Evolutionary conservation across 2,888 invertebrate species (phyloP).

Genomic region (Ophion slaviceki): DNA sequence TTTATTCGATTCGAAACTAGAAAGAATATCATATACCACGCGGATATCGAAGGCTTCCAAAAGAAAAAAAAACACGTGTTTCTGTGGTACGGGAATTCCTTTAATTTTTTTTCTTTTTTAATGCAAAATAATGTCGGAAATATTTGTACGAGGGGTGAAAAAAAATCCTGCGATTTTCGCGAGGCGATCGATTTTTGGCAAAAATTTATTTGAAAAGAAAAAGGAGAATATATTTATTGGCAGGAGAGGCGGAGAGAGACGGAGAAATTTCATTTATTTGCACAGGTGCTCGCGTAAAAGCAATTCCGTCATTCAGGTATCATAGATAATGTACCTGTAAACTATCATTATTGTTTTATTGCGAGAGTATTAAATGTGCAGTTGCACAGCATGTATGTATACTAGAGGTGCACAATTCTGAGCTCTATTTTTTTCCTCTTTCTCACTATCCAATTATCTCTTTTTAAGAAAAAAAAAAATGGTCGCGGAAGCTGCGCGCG

Average conservation of each 20-base stretch:
- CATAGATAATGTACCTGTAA: conserved; percentile 62
- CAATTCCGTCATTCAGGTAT: conserved; percentile 61
- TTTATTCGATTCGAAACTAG: background rate
- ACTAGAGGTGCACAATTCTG: too few relatives aligned
- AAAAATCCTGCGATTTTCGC: conserved; percentile 4
- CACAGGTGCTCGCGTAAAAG: conserved; percentile 54
- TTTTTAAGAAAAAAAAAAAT: too few relatives aligned
- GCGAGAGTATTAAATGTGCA: conserved; percentile 26
- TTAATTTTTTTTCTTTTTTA: conserved; percentile 20
- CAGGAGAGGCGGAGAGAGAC: background rate
- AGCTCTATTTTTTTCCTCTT: too few relatives aligned
- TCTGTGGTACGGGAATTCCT: conserved; percentile 14
- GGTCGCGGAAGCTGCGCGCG: too few relatives aligned
- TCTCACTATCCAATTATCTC: too few relatives aligned
- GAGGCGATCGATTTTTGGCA: conserved; percentile 7
- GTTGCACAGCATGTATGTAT: background rate
- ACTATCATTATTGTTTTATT: conserved; percentile 52
- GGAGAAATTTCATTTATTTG: conserved; percentile 38
- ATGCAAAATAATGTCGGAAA: conserved; percentile 8
- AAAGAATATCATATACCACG: conserved; percentile 1
- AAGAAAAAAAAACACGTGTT: conserved; percentile 2
- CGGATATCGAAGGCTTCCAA: conserved; percentile 42
- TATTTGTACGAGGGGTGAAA: background rate
- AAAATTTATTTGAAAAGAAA: background rate
- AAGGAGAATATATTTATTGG: conserved; percentile 25